Conservation (phyloP, 2,113 vertebrate genomes). For the Halcyon senegalensis region DNA sequence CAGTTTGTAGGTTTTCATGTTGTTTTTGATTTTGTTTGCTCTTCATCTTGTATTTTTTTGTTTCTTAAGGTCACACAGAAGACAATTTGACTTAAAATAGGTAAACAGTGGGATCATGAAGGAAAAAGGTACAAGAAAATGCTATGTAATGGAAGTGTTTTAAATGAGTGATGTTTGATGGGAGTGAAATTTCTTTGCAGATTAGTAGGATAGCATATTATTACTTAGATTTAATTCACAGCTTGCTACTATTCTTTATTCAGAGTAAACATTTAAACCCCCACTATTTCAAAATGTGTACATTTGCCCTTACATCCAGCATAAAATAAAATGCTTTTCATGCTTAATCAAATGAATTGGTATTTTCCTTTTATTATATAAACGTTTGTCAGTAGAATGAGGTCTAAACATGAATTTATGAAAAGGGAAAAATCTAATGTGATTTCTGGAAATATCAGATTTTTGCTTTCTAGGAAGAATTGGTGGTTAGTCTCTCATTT, state of each 20-base stretch:
- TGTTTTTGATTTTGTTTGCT: neutral
- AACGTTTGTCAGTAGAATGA: neutral
- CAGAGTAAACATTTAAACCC: neutral
- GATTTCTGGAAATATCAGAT: neutral
- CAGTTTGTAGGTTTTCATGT: neutral
- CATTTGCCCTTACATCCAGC: neutral
- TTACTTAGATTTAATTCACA: neutral
- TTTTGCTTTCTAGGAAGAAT: conserved; percentile 28
- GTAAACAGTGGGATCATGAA: neutral
- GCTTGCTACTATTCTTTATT: neutral
- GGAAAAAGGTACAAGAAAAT: neutral
- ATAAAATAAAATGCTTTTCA: neutral
- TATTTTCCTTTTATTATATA: neutral
- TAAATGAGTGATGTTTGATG: neutral
- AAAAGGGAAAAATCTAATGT: neutral
- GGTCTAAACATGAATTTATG: neutral
- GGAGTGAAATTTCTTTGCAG: neutral
- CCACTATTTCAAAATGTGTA: neutral
- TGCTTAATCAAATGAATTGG: neutral
- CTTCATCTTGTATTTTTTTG: neutral
- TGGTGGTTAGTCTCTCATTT: neutral
- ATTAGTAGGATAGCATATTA: neutral
- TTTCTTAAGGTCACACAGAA: neutral
- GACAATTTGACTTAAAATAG: neutral
- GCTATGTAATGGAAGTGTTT: neutral